Percentiles rank a stretch among this genome's conserved stretches.
Conservation (phyloP, 2,113 vertebrate genomes). For the Ochotona princeps region DNA sequence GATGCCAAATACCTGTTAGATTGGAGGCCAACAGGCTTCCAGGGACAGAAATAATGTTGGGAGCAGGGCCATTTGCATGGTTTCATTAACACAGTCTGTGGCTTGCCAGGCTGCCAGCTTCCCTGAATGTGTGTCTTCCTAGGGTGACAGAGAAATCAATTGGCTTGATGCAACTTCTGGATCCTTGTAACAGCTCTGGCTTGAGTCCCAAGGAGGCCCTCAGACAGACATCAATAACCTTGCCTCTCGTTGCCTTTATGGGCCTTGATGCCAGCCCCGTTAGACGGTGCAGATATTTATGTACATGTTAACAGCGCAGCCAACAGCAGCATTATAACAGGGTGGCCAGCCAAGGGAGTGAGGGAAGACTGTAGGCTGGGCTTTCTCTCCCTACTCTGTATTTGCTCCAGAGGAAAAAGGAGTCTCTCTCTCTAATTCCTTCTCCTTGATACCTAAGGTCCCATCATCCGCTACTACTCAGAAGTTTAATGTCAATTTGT, state of each 20-base stretch:
- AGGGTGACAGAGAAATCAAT: conserved; percentile 69
- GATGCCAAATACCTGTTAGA: conserved; percentile 26
- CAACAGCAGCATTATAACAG: conserved; percentile 26
- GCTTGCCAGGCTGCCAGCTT: conserved; percentile 40
- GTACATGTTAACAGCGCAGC: conserved; percentile 6
- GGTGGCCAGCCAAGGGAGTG: neutral
- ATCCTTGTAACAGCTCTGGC: conserved; percentile 65
- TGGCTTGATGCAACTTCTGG: conserved; percentile 73
- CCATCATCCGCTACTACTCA: neutral
- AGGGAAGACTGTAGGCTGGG: neutral
- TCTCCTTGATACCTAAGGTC: neutral
- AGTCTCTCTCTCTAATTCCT: neutral
- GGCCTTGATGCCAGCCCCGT: neutral
- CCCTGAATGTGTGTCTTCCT: conserved; percentile 45
- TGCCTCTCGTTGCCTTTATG: conserved; percentile 62
- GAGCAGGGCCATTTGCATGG: neutral
- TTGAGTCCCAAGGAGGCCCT: conserved; percentile 45
- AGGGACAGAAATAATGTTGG: neutral
- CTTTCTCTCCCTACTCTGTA: neutral
- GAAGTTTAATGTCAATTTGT: neutral
- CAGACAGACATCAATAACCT: conserved; percentile 78
- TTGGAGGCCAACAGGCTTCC: conserved; percentile 23
- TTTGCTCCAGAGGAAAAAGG: neutral
- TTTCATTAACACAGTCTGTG: conserved; percentile 1
- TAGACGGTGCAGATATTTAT: conserved; percentile 65